Percentiles rank a stretch among this genome's conserved stretches.
Evolutionary conservation across 2,113 vertebrate genomes (phyloP).

Genomic region (Garra rufa): DNA sequence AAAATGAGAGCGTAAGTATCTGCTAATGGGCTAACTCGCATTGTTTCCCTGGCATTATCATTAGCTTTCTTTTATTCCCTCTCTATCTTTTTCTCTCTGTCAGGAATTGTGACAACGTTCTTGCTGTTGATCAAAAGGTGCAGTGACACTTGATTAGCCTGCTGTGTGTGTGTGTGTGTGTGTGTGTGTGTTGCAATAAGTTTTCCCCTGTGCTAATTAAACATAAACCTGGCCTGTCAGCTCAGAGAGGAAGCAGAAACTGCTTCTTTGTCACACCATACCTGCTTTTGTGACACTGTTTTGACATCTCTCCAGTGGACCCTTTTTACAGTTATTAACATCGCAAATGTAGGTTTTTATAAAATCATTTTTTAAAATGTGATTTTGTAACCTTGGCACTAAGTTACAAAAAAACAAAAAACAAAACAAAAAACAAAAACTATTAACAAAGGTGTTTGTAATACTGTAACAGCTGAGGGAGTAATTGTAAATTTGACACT

Average conservation of each 20-base stretch:
- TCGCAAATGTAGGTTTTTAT: background rate
- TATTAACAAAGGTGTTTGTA: background rate
- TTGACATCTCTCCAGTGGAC: conserved; percentile 7
- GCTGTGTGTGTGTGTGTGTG: conserved; percentile 90
- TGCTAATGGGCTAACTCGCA: background rate
- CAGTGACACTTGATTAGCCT: conserved; percentile 92
- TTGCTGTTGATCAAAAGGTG: conserved; percentile 89
- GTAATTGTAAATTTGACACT: too few relatives aligned
- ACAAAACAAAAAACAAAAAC: background rate
- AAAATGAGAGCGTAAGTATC: background rate
- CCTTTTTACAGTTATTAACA: background rate
- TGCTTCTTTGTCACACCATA: conserved; percentile 77
- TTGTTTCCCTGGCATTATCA: conserved; percentile 2
- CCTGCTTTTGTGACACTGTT: conserved; percentile 51
- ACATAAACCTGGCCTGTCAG: conserved; percentile 89
- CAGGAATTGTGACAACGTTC: conserved; percentile 91
- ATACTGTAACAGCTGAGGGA: too few relatives aligned
- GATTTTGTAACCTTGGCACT: background rate
- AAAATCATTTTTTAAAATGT: background rate
- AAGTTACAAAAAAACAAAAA: background rate
- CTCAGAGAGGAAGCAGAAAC: conserved; percentile 82
- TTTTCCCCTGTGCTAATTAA: conserved; percentile 93
- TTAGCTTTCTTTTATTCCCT: conserved; percentile 76
- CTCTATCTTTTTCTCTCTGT: conserved; percentile 74
- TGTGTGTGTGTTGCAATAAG: conserved; percentile 87